Conservation (phyloP, 1,140 invertebrate genomes). For the Venustaconcha ellipsiformis region DNA sequence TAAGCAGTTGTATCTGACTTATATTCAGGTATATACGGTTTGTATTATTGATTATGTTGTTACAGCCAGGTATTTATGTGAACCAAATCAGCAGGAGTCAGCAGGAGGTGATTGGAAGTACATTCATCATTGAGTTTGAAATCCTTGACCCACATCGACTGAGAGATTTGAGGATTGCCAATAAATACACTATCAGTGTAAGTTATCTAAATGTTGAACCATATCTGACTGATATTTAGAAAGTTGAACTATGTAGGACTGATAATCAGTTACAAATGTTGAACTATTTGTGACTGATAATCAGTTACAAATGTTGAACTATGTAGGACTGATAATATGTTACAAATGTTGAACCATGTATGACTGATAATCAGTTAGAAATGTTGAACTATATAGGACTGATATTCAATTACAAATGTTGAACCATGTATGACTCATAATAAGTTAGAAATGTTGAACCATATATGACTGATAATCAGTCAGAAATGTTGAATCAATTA, state of each 20-base stretch:
- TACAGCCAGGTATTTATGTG: constrained; percentile 47
- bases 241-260: not conserved
- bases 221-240: too few relatives aligned
- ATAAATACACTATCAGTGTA: constrained; percentile 24
- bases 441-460: not conserved
- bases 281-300: not conserved
- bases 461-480: not conserved
- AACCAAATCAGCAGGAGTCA: constrained; percentile 29
- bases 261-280: not conserved
- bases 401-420: not conserved
- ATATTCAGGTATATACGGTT: not conserved
- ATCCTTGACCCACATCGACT: constrained; percentile 35
- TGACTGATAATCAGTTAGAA: not conserved
- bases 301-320: not conserved
- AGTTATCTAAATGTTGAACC: not conserved
- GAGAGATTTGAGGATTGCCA: constrained; percentile 4
- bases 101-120: constrained; percentile 54
- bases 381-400: not conserved
- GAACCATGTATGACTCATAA: too few relatives aligned
- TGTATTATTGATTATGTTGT: not conserved
- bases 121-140: constrained; percentile 44
- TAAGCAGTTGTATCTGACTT: not conserved
- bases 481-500: too few relatives aligned
- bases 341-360: not conserved
- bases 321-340: too few relatives aligned